A percentile compares a stretch with the other conserved stretches of the same genome.
phyloP scores from a whole-genome alignment of 2,797 vertebrate species.

The Rhinophrynus dorsalis region DNA sequence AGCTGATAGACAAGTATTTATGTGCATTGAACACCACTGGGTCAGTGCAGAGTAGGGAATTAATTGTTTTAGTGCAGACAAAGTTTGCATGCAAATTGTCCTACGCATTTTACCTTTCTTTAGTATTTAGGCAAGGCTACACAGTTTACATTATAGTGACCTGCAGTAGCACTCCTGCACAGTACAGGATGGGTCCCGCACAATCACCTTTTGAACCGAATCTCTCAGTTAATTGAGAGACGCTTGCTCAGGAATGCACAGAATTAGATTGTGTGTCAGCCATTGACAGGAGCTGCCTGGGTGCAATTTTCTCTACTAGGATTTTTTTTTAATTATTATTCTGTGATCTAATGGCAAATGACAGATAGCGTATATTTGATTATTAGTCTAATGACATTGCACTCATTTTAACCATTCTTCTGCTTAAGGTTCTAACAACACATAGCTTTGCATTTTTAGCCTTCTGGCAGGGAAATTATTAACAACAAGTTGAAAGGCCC shows the following conservation, averaged over 20 bases:
- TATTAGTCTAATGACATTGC: constrained; percentile 33
- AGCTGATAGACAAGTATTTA: constrained; percentile 53
- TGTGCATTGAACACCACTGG: constrained; percentile 40
- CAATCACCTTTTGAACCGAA: constrained; percentile 64
- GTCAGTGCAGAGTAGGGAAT: constrained; percentile 55
- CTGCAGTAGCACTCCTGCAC: constrained; percentile 29
- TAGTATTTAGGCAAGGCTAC: constrained; percentile 59
- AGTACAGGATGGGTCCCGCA: constrained; percentile 49
- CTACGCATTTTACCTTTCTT: constrained; percentile 43
- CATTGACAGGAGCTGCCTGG: constrained; percentile 30
- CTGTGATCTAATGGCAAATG: constrained; percentile 35
- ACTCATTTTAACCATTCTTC: neutral
- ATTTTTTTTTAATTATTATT: constrained; percentile 16
- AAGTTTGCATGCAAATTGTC: constrained; percentile 54
- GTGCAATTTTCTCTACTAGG: constrained; percentile 33
- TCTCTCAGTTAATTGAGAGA: constrained; percentile 56
- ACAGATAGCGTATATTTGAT: constrained; percentile 32
- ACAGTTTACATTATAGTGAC: constrained; percentile 58
- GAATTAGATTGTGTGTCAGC: constrained; percentile 58
- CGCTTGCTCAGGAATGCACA: constrained; percentile 56
- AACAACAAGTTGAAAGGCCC: no score
- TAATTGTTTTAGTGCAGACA: constrained; percentile 52
- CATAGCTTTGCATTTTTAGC: no score
- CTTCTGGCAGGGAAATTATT: no score
- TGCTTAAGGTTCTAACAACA: no score